Percentiles rank a stretch among this genome's conserved stretches.
Conservation (phyloP, 1,140 invertebrate species). For the Apis dorsata region DNA sequence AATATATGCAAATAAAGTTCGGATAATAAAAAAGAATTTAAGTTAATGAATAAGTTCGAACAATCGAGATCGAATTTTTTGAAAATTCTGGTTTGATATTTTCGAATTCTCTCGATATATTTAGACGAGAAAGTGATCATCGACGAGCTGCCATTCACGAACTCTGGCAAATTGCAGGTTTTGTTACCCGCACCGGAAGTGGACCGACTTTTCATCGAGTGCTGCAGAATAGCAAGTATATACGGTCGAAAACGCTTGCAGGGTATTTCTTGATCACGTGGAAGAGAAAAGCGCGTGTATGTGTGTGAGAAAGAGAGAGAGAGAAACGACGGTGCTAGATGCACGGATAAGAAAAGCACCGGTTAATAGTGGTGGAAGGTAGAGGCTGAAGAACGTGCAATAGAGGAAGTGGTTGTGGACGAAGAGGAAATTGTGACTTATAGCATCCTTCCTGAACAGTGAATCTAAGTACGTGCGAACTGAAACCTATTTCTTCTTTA, state of each 20-base stretch:
- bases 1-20: too few species aligned
- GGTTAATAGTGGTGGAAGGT: constrained; percentile 6
- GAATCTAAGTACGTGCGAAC: background rate
- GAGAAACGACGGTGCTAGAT: constrained; percentile 6
- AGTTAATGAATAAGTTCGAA: too few species aligned
- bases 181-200: background rate
- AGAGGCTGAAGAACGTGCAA: constrained; percentile 1
- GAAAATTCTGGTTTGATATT: too few species aligned
- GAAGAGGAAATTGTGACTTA: constrained; percentile 30
- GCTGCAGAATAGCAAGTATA: too few species aligned
- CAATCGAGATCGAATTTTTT: too few species aligned
- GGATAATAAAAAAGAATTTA: too few species aligned
- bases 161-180: background rate
- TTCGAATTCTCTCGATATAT: too few species aligned
- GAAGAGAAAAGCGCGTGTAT: background rate
- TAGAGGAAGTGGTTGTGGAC: constrained; percentile 26
- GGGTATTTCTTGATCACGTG: background rate
- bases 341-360: constrained; percentile 16
- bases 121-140: constrained; percentile 3
- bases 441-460: constrained; percentile 27
- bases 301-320: background rate
- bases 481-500: background rate
- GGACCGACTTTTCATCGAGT: constrained; percentile 17
- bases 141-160: too few species aligned
- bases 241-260: background rate